phyloP scores from a whole-genome alignment of 2,888 invertebrate genomes.

The Tenthredo amoena region DNA sequence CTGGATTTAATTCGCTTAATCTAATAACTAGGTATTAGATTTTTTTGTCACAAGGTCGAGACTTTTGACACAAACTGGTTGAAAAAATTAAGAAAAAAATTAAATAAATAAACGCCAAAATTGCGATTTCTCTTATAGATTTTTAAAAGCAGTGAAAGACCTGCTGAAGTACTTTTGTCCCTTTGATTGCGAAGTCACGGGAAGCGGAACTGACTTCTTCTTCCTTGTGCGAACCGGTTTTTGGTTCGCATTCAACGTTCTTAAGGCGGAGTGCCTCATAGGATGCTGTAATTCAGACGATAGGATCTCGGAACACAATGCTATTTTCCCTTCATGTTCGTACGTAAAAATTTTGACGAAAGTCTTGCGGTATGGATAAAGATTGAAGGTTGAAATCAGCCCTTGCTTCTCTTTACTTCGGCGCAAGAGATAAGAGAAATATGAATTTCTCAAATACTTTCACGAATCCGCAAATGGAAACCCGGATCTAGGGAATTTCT shows the following conservation, averaged over 20 bases:
- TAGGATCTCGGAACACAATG: constrained; percentile 23
- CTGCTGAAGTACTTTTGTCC: background rate
- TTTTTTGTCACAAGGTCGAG: background rate
- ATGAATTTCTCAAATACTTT: background rate
- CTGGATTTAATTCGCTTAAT: constrained; percentile 16
- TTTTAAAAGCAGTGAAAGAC: background rate
- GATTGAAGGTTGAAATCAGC: background rate
- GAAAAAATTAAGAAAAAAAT: background rate
- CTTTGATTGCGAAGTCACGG: background rate
- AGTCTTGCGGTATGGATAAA: background rate
- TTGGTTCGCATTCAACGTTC: background rate
- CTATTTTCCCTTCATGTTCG: background rate
- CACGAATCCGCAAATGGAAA: constrained; percentile 1
- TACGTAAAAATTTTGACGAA: background rate
- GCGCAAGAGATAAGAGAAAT: background rate
- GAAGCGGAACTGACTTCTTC: constrained; percentile 27
- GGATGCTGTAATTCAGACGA: constrained; percentile 32
- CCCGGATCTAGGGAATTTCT: background rate
- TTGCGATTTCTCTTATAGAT: background rate
- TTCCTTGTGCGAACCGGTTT: constrained; percentile 27
- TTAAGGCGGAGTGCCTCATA: no score
- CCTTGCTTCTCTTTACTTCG: background rate
- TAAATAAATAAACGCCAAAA: background rate
- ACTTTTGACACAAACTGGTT: background rate
- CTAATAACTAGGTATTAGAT: background rate